These are phyloP conservation scores for Smithornis capensis DNA, from an alignment of 2,113 vertebrate genomes.

Conservation along the genomic window DNA sequence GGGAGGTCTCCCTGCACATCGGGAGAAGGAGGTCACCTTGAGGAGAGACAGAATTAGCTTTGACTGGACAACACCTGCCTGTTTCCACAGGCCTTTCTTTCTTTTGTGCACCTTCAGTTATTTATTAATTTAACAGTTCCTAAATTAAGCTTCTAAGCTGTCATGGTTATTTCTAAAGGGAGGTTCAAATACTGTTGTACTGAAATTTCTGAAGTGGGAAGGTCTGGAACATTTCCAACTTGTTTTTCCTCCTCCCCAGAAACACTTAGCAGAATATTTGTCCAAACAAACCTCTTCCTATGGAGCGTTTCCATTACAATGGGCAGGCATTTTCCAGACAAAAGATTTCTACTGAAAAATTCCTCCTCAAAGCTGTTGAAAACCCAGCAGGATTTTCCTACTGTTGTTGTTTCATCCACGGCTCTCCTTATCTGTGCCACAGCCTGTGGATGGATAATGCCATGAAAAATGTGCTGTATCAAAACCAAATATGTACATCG, in stretches of 20 bases:
- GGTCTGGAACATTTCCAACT: not conserved
- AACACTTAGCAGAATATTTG: slow-evolving; percentile 21
- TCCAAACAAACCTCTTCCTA: slow-evolving; percentile 58
- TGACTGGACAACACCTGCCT: not conserved
- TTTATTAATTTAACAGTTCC: not conserved
- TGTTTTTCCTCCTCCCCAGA: not conserved
- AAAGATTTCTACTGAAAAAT: slow-evolving; percentile 45
- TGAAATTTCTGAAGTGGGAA: not conserved
- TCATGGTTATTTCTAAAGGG: not conserved
- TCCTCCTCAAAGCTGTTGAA: not conserved
- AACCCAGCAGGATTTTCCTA: slow-evolving; percentile 22
- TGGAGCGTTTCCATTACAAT: slow-evolving; percentile 12
- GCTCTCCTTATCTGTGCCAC: not conserved
- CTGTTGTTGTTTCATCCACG: not conserved
- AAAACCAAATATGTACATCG: accelerated
- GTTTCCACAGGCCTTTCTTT: not conserved
- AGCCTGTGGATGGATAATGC: not conserved
- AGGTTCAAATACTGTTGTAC: not conserved
- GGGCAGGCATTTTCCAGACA: slow-evolving; percentile 21
- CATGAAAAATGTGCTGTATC: accelerated
- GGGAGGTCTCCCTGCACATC: not conserved
- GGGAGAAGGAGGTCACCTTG: not conserved
- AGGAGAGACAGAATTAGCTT: not conserved
- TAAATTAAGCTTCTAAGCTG: not conserved
- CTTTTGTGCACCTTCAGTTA: too few relatives aligned